Percentiles rank a stretch among this genome's conserved stretches.
Evolutionary conservation across 2,888 invertebrate species (phyloP).

Genomic region (Deilephila porcellus): DNA sequence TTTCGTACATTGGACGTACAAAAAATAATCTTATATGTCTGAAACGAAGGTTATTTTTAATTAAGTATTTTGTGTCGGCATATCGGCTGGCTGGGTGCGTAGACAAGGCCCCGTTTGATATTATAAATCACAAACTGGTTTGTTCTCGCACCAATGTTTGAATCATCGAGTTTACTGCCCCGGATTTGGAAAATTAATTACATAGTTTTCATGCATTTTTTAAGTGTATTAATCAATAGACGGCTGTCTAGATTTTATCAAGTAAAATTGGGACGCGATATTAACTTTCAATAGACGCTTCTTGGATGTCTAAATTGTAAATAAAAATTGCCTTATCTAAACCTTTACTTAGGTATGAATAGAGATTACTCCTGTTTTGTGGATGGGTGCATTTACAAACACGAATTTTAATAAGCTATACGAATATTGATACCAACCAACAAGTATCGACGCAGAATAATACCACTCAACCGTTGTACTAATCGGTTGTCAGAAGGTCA

Average conservation of each 20-base stretch:
- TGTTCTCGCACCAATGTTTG: conserved; percentile 17
- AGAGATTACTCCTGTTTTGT: too few species aligned
- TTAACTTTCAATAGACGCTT: neutral
- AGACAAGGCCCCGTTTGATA: conserved; percentile 18
- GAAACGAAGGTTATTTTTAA: conserved; percentile 23
- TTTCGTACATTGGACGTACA: conserved; percentile 17
- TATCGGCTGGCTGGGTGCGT: neutral
- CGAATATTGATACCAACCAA: too few species aligned
- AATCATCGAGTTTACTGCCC: conserved; percentile 13
- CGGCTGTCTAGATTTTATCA: neutral
- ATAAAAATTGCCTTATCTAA: too few species aligned
- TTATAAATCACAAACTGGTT: conserved; percentile 34
- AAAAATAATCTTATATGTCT: conserved; percentile 9
- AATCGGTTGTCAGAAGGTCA: too few species aligned
- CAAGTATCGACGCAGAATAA: too few species aligned
- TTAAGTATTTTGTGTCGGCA: conserved; percentile 19
- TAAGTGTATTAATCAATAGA: neutral
- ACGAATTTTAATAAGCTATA: too few species aligned
- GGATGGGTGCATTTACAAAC: too few species aligned
- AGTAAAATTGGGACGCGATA: neutral
- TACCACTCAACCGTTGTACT: too few species aligned
- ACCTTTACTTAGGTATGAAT: too few species aligned
- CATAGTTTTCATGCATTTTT: conserved; percentile 9
- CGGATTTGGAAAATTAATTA: conserved; percentile 24
- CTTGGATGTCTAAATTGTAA: neutral